These are phyloP conservation scores for Pantala flavescens DNA, from an alignment of 1,140 invertebrate species.

Conservation along the genomic window DNA sequence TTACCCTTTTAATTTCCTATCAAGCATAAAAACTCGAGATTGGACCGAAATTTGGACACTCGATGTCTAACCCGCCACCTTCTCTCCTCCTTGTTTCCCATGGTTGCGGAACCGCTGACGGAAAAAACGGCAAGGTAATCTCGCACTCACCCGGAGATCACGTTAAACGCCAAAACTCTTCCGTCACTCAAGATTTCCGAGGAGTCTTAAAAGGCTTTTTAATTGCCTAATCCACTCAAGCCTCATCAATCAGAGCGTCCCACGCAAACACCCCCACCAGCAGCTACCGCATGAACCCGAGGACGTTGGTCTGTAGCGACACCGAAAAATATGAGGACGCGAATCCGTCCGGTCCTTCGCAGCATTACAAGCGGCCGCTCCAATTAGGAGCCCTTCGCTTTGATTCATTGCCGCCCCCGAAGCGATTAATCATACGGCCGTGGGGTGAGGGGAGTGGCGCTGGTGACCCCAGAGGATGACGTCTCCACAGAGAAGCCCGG, in stretches of 20 bases:
- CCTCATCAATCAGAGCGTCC: neutral
- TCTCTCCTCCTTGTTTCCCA: too few species aligned
- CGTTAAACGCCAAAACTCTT: neutral
- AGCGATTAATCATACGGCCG: neutral
- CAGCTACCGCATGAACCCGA: neutral
- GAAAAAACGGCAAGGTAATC: too few species aligned
- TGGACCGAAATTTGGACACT: too few species aligned
- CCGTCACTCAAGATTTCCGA: neutral
- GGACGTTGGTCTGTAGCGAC: neutral
- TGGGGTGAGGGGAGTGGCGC: neutral
- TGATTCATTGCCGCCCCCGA: neutral
- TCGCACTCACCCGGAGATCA: too few species aligned
- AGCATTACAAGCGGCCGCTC: neutral
- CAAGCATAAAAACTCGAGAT: too few species aligned
- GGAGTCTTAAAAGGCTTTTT: neutral
- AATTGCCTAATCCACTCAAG: constrained; percentile 5
- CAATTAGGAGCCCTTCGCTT: neutral
- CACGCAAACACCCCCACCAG: neutral
- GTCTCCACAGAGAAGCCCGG: too few species aligned
- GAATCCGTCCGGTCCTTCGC: neutral
- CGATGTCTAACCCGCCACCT: too few species aligned
- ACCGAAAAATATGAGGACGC: neutral
- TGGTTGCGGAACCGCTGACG: too few species aligned
- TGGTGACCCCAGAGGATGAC: too few species aligned
- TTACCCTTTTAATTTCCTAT: too few species aligned